Base-by-base conservation (phyloP, 2,797 vertebrate species). In the Protonibea diacanthus region DNA sequence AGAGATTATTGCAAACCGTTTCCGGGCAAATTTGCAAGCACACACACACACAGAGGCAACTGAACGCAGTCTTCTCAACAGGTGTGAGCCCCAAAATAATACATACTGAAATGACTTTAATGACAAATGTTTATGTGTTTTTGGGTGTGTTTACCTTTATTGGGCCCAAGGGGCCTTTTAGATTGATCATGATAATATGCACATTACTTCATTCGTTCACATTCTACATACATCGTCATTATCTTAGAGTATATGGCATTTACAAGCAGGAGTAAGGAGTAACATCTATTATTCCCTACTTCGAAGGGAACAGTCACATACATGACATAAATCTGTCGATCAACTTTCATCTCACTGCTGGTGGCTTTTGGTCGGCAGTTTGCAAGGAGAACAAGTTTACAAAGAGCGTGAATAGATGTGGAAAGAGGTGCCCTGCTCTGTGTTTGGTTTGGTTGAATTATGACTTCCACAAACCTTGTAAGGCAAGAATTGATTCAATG, bases 391-490 rank as follows among this genome's bases (percentile, higher is more conserved):
- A 45, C 61, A 44, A 6, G 17, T 74, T 73, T 71, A 83, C 57
- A 44, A 71, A 59, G 11, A 57, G 67, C 52, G 60, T 20, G 21
- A 62, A 15, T 45, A 52, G 18, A 71, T 5, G 29, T 55, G 9
- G 61, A 74, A 63, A 60, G 44, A 72, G 47, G 71, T 62, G 63
- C 21, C 65, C 14, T 10, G 13, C 33, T 58, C 42, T 48, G 18
- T 68, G 63, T 73, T 65, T 63, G 47, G 40, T 69, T 78, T 76
- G 8, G 33, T n/a, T 53, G 40, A 53, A 71, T 74, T 48, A 62
- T 38, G 29, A 61, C 49, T 72, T 49, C 27, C 51, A 4, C 71
- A 71, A 58, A 48, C 29, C 53, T 56, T 67, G 23, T 61, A 74
- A 63, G 77, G 61, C 53, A 69, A 61, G 12, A 47, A 66, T 45